phyloP scores from a whole-genome alignment of 2,113 vertebrate genomes.

The Anguilla rostrata region DNA sequence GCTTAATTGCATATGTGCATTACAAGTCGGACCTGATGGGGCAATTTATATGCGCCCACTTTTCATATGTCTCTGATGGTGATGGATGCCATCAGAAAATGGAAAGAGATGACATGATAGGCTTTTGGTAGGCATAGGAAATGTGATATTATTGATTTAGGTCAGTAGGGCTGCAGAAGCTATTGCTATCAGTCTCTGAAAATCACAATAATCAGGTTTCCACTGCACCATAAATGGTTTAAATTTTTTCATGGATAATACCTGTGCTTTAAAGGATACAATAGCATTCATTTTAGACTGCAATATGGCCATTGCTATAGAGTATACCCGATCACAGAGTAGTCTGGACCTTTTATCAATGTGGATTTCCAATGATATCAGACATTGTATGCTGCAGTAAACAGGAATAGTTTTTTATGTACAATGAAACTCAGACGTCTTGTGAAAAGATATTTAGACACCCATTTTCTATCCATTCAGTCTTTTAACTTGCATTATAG shows the following conservation, averaged over 20 bases:
- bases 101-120: not conserved
- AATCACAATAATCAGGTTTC: not conserved
- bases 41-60: too few species aligned
- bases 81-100: too few species aligned
- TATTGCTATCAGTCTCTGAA: not conserved
- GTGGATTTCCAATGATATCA: not conserved
- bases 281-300: not conserved
- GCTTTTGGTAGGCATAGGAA: not conserved
- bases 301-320: not conserved
- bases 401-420: not conserved
- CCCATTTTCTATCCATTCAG: not conserved
- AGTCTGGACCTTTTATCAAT: not conserved
- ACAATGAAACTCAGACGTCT: not conserved
- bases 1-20: too few species aligned
- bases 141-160: not conserved
- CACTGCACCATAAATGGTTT: not conserved
- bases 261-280: not conserved
- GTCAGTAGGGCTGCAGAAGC: not conserved
- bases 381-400: not conserved
- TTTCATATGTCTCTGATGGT: too few species aligned
- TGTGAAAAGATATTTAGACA: not conserved
- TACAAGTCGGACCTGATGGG: too few species aligned
- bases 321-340: not conserved
- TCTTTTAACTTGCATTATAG: too few species aligned
- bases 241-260: not conserved